Evolutionary conservation across 2,888 invertebrate species (phyloP).

Genomic region (Rhyacophila evoluta): DNA sequence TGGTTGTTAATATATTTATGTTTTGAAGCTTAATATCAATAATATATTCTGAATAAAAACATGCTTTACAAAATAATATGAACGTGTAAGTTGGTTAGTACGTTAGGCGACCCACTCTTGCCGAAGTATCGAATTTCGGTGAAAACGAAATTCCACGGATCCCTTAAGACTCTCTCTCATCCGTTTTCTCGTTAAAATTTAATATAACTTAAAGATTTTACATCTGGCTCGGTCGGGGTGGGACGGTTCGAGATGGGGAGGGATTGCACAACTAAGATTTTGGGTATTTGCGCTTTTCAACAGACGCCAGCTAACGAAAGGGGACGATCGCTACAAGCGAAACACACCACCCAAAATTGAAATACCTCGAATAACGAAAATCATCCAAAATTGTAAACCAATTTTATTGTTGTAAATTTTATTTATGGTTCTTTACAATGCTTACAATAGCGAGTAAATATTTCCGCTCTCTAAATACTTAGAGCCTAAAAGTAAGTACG

Average conservation of each 20-base stretch:
- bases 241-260: neutral
- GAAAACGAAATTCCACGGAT: slow-evolving; percentile 47
- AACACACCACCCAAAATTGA: neutral
- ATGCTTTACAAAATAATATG: neutral
- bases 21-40: too few relatives aligned
- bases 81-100: neutral
- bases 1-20: too few relatives aligned
- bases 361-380: neutral
- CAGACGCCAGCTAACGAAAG: neutral
- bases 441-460: too few relatives aligned
- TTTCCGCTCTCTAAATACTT: too few relatives aligned
- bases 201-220: slow-evolving; percentile 52
- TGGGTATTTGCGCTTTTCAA: slow-evolving; percentile 41
- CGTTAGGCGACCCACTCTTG: neutral
- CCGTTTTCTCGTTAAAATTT: slow-evolving; percentile 53
- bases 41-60: neutral
- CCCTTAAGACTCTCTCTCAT: slow-evolving; percentile 45
- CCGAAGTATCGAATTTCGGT: slow-evolving; percentile 46
- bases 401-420: too few relatives aligned
- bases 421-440: too few relatives aligned
- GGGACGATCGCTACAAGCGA: neutral
- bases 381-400: too few relatives aligned
- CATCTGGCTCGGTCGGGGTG: slow-evolving; percentile 40
- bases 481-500: too few relatives aligned
- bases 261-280: slow-evolving; percentile 13